phyloP scores from a whole-genome alignment of 2,797 vertebrate genomes.

The Onychomys torridus region DNA sequence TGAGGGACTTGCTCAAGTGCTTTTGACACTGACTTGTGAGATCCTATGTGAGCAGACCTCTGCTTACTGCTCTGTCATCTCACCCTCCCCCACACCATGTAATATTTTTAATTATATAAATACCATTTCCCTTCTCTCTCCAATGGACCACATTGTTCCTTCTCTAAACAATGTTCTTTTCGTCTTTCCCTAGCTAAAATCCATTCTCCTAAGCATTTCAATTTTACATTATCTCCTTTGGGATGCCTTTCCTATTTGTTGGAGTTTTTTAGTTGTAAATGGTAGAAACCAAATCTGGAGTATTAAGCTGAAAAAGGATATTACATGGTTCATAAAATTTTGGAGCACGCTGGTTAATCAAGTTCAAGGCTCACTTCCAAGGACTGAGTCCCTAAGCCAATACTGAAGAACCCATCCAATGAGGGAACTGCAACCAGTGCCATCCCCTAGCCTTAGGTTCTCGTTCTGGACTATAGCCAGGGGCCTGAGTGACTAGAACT shows the following conservation, averaged over 20 bases:
- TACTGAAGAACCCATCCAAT: neutral
- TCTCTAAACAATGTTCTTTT: neutral
- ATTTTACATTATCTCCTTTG: constrained; percentile 7
- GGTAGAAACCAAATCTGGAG: constrained; percentile 58
- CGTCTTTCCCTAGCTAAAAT: neutral
- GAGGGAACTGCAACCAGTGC: neutral
- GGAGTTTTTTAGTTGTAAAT: neutral
- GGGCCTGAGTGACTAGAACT: neutral
- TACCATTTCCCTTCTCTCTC: neutral
- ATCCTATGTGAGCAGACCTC: neutral
- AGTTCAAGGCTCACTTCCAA: constrained; percentile 37
- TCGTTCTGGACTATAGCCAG: neutral
- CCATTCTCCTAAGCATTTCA: neutral
- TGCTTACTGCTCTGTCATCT: neutral
- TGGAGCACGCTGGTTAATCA: constrained; percentile 27
- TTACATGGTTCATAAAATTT: constrained; percentile 58
- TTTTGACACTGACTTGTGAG: neutral
- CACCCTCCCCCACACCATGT: neutral
- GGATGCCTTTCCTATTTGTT: constrained; percentile 7
- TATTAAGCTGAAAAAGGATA: constrained; percentile 61
- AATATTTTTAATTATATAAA: neutral
- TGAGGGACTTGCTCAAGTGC: neutral
- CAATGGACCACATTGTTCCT: neutral
- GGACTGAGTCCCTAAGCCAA: neutral
- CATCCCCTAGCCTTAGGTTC: neutral